Conservation (phyloP, 2,888 invertebrate species). For the Spisula solida region DNA sequence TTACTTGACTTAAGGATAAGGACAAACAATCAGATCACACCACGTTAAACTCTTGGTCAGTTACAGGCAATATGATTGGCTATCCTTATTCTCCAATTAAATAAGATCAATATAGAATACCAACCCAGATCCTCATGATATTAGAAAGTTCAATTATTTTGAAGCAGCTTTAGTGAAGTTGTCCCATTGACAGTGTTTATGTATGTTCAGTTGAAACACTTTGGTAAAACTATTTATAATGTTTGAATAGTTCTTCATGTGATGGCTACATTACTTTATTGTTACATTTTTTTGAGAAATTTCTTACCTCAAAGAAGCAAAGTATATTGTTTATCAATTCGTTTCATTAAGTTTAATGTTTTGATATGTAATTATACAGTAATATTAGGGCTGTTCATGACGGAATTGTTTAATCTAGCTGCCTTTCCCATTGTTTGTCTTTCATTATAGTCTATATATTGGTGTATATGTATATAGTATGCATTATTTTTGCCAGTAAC, state of each 20-base stretch:
- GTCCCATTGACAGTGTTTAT: not conserved
- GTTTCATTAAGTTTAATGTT: constrained; percentile 12
- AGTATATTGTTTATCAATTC: constrained; percentile 16
- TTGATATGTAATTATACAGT: constrained; percentile 10
- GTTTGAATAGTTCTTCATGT: not conserved
- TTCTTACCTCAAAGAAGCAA: not conserved
- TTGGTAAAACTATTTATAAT: no score
- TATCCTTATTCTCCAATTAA: no score
- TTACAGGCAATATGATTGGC: no score
- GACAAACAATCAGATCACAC: no score
- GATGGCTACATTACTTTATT: not conserved
- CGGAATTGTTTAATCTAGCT: constrained; percentile 9
- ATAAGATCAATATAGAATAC: no score
- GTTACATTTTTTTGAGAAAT: constrained; percentile 14
- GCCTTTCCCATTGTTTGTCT: constrained; percentile 21
- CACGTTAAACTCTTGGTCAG: no score
- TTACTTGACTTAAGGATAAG: no score
- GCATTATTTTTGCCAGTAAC: constrained; percentile 19
- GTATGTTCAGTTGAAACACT: not conserved
- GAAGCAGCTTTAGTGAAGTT: not conserved
- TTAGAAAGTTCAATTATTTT: not conserved
- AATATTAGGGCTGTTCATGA: constrained; percentile 23
- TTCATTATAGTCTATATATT: constrained; percentile 14
- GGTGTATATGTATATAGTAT: constrained; percentile 7
- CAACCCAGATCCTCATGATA: no score